These are phyloP conservation scores for Dolichallabes microphthalmus DNA, from an alignment of 2,113 vertebrate genomes.

Conservation along the genomic window DNA sequence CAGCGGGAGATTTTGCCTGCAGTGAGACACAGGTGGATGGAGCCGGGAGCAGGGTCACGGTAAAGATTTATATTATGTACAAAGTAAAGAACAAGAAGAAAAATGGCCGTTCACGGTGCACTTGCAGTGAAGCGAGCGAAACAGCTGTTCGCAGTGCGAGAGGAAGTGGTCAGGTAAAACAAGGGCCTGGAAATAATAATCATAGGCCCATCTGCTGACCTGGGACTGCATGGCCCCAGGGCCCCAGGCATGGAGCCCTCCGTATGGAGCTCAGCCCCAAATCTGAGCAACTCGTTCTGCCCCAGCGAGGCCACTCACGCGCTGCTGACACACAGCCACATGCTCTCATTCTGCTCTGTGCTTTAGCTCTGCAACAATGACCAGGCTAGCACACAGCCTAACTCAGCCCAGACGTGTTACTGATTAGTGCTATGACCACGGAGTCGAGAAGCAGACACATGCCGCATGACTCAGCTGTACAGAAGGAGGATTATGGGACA, in stretches of 20 bases:
- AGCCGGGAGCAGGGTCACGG: constrained; percentile 86
- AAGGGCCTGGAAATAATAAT: constrained; percentile 87
- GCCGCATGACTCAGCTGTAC: constrained; percentile 33
- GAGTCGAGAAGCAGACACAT: constrained; percentile 27
- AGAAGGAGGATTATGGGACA: constrained; percentile 25
- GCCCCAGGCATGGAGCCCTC: constrained; percentile 81
- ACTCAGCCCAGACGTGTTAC: constrained; percentile 24
- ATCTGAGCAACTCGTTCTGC: constrained; percentile 70
- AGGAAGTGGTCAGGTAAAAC: constrained; percentile 92
- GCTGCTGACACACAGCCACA: constrained; percentile 80
- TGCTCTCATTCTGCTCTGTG: constrained; percentile 66
- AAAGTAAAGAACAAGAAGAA: constrained; percentile 90
- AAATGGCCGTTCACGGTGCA: constrained; percentile 80
- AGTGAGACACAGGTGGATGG: constrained; percentile 93
- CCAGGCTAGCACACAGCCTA: constrained; percentile 12
- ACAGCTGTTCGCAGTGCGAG: constrained; percentile 91
- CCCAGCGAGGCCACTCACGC: constrained; percentile 70
- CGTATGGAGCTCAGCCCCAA: constrained; percentile 82
- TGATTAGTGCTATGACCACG: constrained; percentile 20
- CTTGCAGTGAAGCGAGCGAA: constrained; percentile 88
- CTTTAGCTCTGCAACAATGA: constrained; percentile 32
- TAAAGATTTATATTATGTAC: constrained; percentile 94
- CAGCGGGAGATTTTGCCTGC: constrained; percentile 79
- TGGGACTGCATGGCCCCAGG: constrained; percentile 85
- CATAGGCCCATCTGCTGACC: constrained; percentile 97